Evolutionary conservation across 2,113 vertebrate genomes (phyloP), one percentile per base, ranked within the genome.

Genomic region (Ceyx cyanopectus): DNA sequence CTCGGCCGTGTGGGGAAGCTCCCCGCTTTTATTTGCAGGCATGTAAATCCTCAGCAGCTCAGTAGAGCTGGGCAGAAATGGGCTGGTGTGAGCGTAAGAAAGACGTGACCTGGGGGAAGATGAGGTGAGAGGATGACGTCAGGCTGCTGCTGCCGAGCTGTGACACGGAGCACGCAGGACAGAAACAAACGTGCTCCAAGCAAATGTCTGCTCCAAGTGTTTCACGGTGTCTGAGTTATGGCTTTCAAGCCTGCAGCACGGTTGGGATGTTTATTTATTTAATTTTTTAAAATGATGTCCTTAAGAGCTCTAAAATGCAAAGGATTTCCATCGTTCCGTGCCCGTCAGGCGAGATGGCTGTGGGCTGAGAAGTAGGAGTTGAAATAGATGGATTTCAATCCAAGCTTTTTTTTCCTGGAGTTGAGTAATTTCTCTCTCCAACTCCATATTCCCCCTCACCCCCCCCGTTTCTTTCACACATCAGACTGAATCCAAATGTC

Each of bases 361-460:
- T 85, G 70, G 93, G 93, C 54, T 91, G 91, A 46, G 37, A 89
- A 85, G 89, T 79, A 70, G 85, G 93, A 91, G 91, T 73, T 82
- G 87, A 79, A 89, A 81, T 78, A 73, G 50, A 53, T 81, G 74
- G 62, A 79, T 93, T 92, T 84, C 78, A 53, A 12, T 75, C 93
- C 84, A 81, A 70, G 60, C 14, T 50, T 90, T 87, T 43, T 43
- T 81, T 73, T 27, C 30, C 21, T 57, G 48, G 22, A 92, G 34
- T 32, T 83, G 81, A 74, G 46, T 23, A 46, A 66, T 93, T 92
- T 92, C 19, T 88, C 20, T 79, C 75, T 85, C 32, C 80, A 88
- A 9, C 68, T 73, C 68, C 14, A 19, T 24, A 7, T 62, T 12
- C 26, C 30, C 56, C 16, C 21, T 21, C 22, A 27, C 61, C 1